Evolutionary conservation across 1,140 invertebrate species (phyloP).

Genomic region (fruit fly (Drosophila melanogaster)): DNA sequence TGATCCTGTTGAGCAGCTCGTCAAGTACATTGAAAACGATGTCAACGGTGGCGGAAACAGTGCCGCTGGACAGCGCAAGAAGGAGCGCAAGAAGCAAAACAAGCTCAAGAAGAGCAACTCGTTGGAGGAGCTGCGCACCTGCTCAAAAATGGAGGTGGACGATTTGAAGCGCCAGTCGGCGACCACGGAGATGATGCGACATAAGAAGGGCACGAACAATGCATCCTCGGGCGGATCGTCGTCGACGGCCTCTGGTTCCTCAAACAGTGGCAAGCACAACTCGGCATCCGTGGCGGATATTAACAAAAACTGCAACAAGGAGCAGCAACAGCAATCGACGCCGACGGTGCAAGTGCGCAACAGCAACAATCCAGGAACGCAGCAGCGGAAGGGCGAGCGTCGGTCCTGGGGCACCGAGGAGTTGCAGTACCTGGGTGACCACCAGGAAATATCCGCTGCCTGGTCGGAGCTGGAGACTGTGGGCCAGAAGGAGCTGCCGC

Average conservation of each 20-base stretch:
- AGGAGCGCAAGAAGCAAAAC: conserved; percentile 75
- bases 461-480: conserved; percentile 33
- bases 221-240: background rate
- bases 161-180: conserved; percentile 79
- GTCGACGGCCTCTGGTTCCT: conserved; percentile 14
- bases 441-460: conserved; percentile 25
- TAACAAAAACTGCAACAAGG: conserved; percentile 61
- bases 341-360: conserved; percentile 16
- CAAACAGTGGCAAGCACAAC: conserved; percentile 50
- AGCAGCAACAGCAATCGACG: conserved; percentile 34
- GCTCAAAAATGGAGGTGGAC: conserved; percentile 80
- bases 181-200: conserved; percentile 84
- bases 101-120: conserved; percentile 88
- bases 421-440: conserved; percentile 73
- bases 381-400: conserved; percentile 85
- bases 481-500: conserved; percentile 3
- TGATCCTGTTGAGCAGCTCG: conserved; percentile 85
- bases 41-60: conserved; percentile 25
- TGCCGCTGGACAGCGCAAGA: conserved; percentile 55
- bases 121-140: conserved; percentile 87
- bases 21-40: conserved; percentile 85
- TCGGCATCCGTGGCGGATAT: conserved; percentile 67
- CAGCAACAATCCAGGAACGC: conserved; percentile 14
- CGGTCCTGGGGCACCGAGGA: conserved; percentile 88
- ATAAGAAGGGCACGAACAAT: conserved; percentile 47